Percentiles rank a stretch among this genome's conserved stretches.
phyloP scores from a whole-genome alignment of 2,888 invertebrate genomes.

The Pegoplata infirma region DNA sequence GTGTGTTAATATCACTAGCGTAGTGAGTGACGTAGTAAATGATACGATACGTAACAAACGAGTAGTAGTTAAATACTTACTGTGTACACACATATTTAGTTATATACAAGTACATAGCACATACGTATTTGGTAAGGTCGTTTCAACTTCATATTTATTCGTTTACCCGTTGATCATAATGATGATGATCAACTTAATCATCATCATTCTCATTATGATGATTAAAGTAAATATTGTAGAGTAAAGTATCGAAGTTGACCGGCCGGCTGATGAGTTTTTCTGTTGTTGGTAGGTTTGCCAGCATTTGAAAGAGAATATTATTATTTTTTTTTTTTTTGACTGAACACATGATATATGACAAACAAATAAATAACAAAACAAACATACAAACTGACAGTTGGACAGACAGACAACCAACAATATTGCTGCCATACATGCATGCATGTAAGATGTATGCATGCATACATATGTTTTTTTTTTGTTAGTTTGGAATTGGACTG shows the following conservation, averaged over 20 bases:
- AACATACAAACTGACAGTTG: slow-evolving; percentile 43
- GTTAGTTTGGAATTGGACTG: slow-evolving; percentile 34
- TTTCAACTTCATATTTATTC: slow-evolving; percentile 31
- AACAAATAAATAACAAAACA: slow-evolving; percentile 59
- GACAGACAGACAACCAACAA: slow-evolving; percentile 32
- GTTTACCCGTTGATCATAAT: slow-evolving; percentile 8
- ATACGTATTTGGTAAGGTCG: slow-evolving; percentile 59
- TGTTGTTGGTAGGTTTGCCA: slow-evolving; percentile 32
- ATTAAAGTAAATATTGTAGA: background rate
- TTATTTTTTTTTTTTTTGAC: too few species aligned
- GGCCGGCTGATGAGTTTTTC: slow-evolving; percentile 48
- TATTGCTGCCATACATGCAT: slow-evolving; percentile 9
- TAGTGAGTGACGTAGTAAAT: slow-evolving; percentile 43
- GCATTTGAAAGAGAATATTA: slow-evolving; percentile 30
- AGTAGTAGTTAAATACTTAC: slow-evolving; percentile 37
- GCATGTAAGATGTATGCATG: slow-evolving; percentile 38
- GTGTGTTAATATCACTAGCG: background rate
- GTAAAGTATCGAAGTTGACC: slow-evolving; percentile 29
- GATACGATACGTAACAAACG: slow-evolving; percentile 53
- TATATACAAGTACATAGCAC: slow-evolving; percentile 6
- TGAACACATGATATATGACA: slow-evolving; percentile 55
- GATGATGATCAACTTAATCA: too few species aligned
- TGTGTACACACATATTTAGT: background rate
- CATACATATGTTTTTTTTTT: slow-evolving; percentile 34
- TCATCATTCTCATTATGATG: background rate